Base-by-base conservation (phyloP, 2,888 invertebrate species). In the Balanococcus diminutus region DNA sequence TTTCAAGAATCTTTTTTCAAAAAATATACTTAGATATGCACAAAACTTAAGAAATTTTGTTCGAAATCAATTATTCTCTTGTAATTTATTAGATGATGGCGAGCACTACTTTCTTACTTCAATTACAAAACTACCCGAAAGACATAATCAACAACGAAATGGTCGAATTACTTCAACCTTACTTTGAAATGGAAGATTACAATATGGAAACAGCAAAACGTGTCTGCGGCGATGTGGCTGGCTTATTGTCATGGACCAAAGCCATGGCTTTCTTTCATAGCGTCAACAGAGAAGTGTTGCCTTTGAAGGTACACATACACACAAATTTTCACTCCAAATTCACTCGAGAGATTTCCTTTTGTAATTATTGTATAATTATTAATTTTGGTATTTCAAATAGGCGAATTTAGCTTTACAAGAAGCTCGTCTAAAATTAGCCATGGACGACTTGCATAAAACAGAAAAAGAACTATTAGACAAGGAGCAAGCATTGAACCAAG, bases 121-220 rank as follows among this genome's bases (percentile, higher is more conserved):
- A 96, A 89, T 91, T 98, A 22, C 96, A 98, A 91, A 97, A 96
- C 89, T 98, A 98, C 90, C 97, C 98, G 0, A 97, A 98, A 91
- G 98, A 98, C 89, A 96, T 96, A 9, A 98, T 98, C 87, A 98
- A 98, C 90, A 97, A 96, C 89, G 98, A 98, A 91, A 98, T 98
- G 94, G 96, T 98, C 9, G 98, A 98, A 89, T 92, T 98, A 87
- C 90, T 98, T 86, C 92, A 94, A 88, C 97, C 98, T 0, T 98
- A 98, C 90, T 96, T 97, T 88, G 94, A 94, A 89, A 96, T 97
- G 96, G 98, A 98, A 89, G 98, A 98, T 90, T 98, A 98, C 90
- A 97, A 96, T 89, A 96, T 98, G 95, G 98, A 98, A 89, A 97
- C 95, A 86, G 98, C 98, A 0, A 95, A 96, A 89, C 92, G 98